Conservation (phyloP, 2,797 vertebrate species). For the Coracias cyanogaster region DNA sequence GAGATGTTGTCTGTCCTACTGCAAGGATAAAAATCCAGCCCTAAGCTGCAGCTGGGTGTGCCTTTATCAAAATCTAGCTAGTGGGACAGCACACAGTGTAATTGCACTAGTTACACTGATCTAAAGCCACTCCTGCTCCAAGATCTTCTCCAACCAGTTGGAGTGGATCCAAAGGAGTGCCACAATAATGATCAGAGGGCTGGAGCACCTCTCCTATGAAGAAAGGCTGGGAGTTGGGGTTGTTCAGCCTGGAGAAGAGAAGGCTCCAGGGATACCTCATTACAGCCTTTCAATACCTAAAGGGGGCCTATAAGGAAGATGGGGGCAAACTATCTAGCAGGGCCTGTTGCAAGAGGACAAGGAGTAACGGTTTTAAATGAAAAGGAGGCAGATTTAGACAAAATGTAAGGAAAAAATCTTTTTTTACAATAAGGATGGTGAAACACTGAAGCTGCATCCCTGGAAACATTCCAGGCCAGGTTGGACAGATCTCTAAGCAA, state of each 20-base stretch:
- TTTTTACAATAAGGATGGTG: neutral
- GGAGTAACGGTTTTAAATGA: neutral
- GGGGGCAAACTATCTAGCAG: neutral
- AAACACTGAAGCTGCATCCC: neutral
- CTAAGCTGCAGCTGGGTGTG: neutral
- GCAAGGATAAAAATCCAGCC: neutral
- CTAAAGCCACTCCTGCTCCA: neutral
- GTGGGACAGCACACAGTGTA: fast-evolving
- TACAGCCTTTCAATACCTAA: neutral
- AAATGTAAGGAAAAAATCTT: neutral
- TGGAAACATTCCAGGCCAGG: neutral
- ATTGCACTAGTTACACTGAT: neutral
- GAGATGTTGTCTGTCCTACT: neutral
- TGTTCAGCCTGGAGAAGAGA: neutral
- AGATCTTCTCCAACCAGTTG: neutral
- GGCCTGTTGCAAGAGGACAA: neutral
- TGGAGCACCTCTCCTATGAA: neutral
- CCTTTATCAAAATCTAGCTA: neutral
- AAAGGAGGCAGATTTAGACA: neutral
- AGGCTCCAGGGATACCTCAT: neutral
- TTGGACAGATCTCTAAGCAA: neutral
- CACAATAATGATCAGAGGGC: neutral
- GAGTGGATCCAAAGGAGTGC: neutral
- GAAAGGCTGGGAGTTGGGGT: neutral
- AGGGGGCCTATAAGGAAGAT: neutral